These are phyloP conservation scores for Sorex maritimensis DNA, from an alignment of 2,797 vertebrate species.

Conservation along the genomic window DNA sequence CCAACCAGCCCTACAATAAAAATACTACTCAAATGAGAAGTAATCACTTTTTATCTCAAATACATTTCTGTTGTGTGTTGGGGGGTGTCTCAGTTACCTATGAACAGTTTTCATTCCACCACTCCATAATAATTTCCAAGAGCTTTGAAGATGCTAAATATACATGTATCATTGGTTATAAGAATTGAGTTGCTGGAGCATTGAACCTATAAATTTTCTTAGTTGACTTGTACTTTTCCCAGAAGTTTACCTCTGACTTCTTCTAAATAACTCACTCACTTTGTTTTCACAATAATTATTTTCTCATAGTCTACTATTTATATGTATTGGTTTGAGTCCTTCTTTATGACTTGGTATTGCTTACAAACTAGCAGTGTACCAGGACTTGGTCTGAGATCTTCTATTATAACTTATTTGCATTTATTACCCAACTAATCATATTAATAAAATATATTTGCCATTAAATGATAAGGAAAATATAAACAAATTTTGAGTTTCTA, in stretches of 20 bases:
- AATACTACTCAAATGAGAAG: too few relatives aligned
- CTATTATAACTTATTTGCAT: slow-evolving; percentile 17
- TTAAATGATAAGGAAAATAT: slow-evolving; percentile 13
- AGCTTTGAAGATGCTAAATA: neutral
- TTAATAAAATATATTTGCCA: slow-evolving; percentile 38
- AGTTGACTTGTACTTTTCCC: neutral
- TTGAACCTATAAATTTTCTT: neutral
- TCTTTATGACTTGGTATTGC: neutral
- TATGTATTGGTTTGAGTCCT: neutral
- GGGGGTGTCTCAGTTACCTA: neutral
- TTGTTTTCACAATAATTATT: neutral
- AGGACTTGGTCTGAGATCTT: neutral
- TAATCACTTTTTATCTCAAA: neutral
- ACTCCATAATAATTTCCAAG: neutral
- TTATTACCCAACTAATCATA: neutral
- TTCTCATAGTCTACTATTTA: neutral
- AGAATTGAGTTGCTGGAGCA: neutral
- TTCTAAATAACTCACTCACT: neutral
- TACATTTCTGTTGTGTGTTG: neutral
- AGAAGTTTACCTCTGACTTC: neutral
- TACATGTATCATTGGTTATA: neutral
- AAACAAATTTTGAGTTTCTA: slow-evolving; percentile 23
- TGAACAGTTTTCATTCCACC: neutral
- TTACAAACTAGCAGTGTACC: neutral
- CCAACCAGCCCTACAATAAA: too few relatives aligned